Percentiles rank a stretch among this genome's conserved stretches.
These are phyloP conservation scores for Hippasteria phrygiana DNA, from an alignment of 53 echinoderm and acorn worm species.

Conservation along the genomic window DNA sequence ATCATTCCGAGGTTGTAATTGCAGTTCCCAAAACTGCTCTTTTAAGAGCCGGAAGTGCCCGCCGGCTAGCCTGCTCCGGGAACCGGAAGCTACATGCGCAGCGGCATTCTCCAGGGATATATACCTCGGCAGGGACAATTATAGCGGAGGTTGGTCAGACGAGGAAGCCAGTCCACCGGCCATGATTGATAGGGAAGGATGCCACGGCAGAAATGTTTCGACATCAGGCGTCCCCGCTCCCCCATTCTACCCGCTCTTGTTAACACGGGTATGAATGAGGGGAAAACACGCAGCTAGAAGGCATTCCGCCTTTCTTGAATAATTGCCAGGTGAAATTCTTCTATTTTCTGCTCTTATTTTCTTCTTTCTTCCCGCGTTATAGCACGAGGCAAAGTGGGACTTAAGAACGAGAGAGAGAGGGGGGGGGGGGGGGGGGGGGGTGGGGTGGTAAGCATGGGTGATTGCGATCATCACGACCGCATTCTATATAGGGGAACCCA, in stretches of 20 bases:
- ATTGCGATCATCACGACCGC: not conserved
- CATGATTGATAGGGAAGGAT: constrained; percentile 59
- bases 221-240: constrained; percentile 39
- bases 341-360: constrained; percentile 19
- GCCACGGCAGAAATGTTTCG: constrained; percentile 38
- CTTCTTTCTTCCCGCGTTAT: not conserved
- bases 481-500: not conserved
- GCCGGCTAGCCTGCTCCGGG: constrained; percentile 8
- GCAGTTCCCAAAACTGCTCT: constrained; percentile 50
- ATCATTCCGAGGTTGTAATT: constrained; percentile 64
- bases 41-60: constrained; percentile 64
- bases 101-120: not conserved
- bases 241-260: constrained; percentile 49
- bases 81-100: constrained; percentile 40
- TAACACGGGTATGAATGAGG: constrained; percentile 64
- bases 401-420: not conserved
- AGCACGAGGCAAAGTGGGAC: not conserved
- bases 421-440: not conserved
- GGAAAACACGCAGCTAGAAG: constrained; percentile 58
- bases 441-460: not conserved
- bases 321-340: constrained; percentile 59
- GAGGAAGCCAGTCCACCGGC: constrained; percentile 4
- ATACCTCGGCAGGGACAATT: not conserved
- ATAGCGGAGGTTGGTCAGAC: constrained; percentile 36
- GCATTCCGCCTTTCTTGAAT: constrained; percentile 53